phyloP scores from a whole-genome alignment of 2,797 vertebrate species.

The Pipistrellus nathusii region DNA sequence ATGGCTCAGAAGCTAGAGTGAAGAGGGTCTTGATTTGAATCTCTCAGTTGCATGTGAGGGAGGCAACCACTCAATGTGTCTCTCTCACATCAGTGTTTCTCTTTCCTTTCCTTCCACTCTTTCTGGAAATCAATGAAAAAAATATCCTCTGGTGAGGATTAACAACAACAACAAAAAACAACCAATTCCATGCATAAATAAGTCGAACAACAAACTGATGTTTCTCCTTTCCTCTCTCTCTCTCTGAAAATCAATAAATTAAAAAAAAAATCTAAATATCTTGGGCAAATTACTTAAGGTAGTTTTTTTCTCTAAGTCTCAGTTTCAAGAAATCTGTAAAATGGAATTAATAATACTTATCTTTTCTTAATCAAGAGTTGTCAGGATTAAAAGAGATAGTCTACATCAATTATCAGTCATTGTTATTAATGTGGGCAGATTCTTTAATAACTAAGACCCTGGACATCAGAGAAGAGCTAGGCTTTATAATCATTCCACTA shows the following conservation, averaged over 20 bases:
- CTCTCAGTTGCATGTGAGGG: too few relatives aligned
- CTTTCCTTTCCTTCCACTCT: too few relatives aligned
- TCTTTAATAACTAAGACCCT: background rate
- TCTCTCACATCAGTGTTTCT: too few relatives aligned
- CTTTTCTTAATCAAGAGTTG: background rate
- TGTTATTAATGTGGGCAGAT: background rate
- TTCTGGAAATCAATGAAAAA: too few relatives aligned
- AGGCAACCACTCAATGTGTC: too few relatives aligned
- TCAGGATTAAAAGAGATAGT: background rate
- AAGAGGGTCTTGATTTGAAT: too few relatives aligned
- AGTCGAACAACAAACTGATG: background rate
- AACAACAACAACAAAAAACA: background rate
- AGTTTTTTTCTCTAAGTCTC: slow-evolving; percentile 17
- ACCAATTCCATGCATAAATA: background rate
- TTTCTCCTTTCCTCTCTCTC: background rate
- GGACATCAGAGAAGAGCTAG: background rate
- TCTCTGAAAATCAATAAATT: background rate
- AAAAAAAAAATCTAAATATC: background rate
- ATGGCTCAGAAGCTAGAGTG: too few relatives aligned
- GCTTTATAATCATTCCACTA: background rate
- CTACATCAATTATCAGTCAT: background rate
- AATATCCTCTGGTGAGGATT: too few relatives aligned
- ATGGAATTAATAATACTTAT: background rate
- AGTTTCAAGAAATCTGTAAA: background rate
- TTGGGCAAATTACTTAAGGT: background rate